Evolutionary conservation across 2,888 invertebrate species (phyloP).

Genomic region (Dorcus parallelipipedus): DNA sequence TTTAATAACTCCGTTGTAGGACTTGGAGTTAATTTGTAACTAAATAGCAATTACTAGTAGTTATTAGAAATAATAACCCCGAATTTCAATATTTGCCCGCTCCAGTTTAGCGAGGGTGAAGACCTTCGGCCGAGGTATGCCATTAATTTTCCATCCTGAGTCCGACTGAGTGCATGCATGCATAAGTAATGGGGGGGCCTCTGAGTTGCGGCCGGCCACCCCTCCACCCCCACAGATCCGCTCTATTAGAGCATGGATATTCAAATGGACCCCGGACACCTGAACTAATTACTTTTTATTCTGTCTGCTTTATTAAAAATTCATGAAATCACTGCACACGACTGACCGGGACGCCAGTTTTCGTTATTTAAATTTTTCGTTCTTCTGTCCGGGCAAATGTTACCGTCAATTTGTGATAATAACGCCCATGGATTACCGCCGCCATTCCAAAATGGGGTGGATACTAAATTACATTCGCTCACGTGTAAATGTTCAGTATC

Average conservation of each 20-base stretch:
- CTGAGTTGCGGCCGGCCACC: background rate
- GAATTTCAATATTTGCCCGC: no score
- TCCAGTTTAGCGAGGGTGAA: no score
- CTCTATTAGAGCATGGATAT: conserved; percentile 2
- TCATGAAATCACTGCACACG: background rate
- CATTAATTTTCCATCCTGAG: background rate
- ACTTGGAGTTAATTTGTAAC: no score
- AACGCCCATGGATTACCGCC: no score
- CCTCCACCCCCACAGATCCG: background rate
- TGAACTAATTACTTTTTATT: conserved; percentile 2
- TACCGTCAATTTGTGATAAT: background rate
- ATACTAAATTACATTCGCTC: no score
- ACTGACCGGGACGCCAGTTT: background rate
- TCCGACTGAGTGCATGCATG: conserved; percentile 1
- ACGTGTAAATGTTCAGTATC: no score
- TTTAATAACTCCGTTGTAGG: no score
- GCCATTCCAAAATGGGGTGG: no score
- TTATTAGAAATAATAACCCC: no score
- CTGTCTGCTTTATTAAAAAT: background rate
- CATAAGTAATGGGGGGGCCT: background rate
- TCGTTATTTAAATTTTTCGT: background rate
- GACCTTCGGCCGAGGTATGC: background rate
- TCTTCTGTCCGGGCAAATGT: background rate
- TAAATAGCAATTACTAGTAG: no score
- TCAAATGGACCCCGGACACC: conserved; percentile 1